These are phyloP conservation scores for Otolemur garnettii DNA, from an alignment of 2,113 vertebrate species.

Conservation along the genomic window DNA sequence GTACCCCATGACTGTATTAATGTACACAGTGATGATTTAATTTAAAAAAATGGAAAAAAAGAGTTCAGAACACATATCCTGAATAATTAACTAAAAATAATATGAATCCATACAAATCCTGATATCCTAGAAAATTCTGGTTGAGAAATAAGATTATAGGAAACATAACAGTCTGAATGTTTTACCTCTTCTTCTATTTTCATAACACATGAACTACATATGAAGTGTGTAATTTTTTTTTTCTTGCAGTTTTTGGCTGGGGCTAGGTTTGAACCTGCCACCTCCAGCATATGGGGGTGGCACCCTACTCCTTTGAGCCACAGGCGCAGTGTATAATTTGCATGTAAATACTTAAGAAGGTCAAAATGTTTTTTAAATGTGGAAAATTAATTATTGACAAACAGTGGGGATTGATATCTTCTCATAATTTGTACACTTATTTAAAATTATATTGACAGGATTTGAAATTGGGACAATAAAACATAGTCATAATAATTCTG, in stretches of 20 bases:
- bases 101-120: background rate
- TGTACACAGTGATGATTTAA: no score
- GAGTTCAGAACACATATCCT: background rate
- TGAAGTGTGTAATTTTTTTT: background rate
- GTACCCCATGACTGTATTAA: no score
- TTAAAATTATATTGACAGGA: background rate
- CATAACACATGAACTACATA: background rate
- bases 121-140: background rate
- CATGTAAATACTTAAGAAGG: background rate
- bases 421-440: background rate
- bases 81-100: conserved; percentile 1
- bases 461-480: background rate
- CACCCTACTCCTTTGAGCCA: no score
- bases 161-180: background rate
- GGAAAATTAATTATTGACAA: background rate
- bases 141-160: conserved; percentile 18
- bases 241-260: no score
- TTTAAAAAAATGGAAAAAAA: no score
- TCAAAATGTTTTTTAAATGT: conserved; percentile 6
- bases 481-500: background rate
- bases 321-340: background rate
- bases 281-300: no score
- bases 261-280: no score
- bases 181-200: background rate
- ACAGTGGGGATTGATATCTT: background rate